Evolutionary conservation across 2,797 vertebrate species (phyloP).

Genomic region (Sphenodon punctatus): DNA sequence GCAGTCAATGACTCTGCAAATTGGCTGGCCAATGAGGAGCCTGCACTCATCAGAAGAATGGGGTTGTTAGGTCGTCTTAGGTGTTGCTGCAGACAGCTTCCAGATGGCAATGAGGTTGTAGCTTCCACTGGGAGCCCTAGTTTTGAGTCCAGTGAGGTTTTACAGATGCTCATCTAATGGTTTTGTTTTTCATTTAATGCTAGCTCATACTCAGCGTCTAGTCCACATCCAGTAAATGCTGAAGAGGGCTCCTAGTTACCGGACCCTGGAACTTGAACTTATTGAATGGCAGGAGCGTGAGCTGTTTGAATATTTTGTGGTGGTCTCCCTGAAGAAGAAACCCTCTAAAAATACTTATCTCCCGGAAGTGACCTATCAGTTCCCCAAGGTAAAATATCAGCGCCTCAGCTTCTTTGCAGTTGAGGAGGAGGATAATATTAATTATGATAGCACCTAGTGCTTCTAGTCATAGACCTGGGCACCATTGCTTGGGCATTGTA

Average conservation of each 20-base stretch:
- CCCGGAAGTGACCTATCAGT: constrained; percentile 97
- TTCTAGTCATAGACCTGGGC: neutral
- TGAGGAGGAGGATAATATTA: too few species aligned
- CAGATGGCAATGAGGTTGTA: too few species aligned
- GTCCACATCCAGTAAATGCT: constrained; percentile 95
- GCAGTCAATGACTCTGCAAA: too few species aligned
- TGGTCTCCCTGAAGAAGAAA: constrained; percentile 98
- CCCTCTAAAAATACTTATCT: constrained; percentile 92
- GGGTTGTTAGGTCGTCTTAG: too few species aligned
- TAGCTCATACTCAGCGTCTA: constrained; percentile 95
- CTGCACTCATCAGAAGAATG: too few species aligned
- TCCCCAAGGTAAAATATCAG: constrained; percentile 90
- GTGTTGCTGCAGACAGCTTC: too few species aligned
- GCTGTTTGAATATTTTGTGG: constrained; percentile 97
- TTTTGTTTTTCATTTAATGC: neutral
- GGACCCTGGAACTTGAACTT: constrained; percentile 95
- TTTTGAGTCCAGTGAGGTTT: too few species aligned
- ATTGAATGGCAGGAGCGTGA: constrained; percentile 99
- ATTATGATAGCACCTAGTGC: neutral
- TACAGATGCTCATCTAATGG: neutral
- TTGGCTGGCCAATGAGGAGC: too few species aligned
- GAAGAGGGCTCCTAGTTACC: constrained; percentile 93
- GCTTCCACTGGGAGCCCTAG: too few species aligned
- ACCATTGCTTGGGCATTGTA: neutral
- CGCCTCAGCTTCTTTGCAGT: neutral